These are phyloP conservation scores for Chelonia mydas DNA, from an alignment of 2,797 vertebrate species.

Conservation along the genomic window DNA sequence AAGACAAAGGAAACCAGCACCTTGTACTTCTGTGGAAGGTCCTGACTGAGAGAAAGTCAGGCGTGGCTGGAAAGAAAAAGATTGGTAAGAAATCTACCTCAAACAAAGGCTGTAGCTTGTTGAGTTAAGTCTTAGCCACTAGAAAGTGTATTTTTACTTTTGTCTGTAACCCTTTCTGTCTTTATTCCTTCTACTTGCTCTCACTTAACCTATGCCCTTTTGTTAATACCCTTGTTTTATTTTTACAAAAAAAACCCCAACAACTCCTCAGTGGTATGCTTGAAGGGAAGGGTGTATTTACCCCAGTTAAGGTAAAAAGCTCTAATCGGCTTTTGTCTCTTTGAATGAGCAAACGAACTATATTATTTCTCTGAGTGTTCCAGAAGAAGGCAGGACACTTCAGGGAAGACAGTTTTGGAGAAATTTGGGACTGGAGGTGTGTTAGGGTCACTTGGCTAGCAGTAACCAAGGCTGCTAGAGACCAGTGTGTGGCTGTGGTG, in stretches of 20 bases:
- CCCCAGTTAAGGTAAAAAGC: not conserved
- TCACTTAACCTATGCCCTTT: not conserved
- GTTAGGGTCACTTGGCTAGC: not conserved
- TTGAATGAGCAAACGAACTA: not conserved
- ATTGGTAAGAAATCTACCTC: not conserved
- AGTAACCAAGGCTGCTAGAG: not conserved
- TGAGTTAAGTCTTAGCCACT: not conserved
- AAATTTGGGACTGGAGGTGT: too few relatives aligned
- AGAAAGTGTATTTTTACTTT: not conserved
- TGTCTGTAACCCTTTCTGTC: not conserved
- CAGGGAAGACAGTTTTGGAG: too few relatives aligned
- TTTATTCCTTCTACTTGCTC: not conserved
- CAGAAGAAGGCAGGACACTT: not conserved
- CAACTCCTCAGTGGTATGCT: not conserved
- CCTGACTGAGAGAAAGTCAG: not conserved
- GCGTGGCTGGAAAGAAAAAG: not conserved
- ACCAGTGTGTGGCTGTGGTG: not conserved
- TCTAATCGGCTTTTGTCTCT: not conserved
- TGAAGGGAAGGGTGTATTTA: not conserved
- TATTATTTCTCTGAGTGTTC: not conserved
- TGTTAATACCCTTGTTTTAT: not conserved
- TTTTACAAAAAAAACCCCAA: not conserved
- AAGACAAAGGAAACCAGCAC: not conserved
- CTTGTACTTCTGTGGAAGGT: not conserved
- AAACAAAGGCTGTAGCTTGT: not conserved